Evolutionary conservation across 1,140 invertebrate species (phyloP).

Genomic region (Agraylea sexmaculata): DNA sequence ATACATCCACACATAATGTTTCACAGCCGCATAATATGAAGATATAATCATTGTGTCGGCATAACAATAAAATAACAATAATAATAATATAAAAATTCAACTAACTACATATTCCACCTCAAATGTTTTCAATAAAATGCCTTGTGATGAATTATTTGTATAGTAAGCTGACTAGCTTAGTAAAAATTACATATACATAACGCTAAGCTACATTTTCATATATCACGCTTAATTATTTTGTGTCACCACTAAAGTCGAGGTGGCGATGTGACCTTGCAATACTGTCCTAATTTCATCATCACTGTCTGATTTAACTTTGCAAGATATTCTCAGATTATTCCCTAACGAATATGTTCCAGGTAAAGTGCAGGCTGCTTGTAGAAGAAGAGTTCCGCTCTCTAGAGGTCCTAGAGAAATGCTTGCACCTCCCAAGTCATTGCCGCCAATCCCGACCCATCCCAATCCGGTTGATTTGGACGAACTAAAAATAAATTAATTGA

Average conservation of each 20-base stretch:
- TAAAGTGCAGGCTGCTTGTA: slow-evolving; percentile 29
- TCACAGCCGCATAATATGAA: no score
- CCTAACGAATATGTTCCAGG: slow-evolving; percentile 35
- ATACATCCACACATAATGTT: no score
- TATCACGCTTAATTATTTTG: slow-evolving; percentile 19
- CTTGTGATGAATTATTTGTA: no score
- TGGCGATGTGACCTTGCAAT: slow-evolving; percentile 26
- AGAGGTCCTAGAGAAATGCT: slow-evolving; percentile 27
- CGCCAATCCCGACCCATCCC: slow-evolving; percentile 25
- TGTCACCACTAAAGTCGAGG: slow-evolving; percentile 31
- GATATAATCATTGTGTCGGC: no score
- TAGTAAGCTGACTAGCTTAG: no score
- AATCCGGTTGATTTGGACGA: slow-evolving; percentile 12
- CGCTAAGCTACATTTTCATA: not conserved
- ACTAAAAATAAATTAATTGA: slow-evolving; percentile 9
- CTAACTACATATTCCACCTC: no score
- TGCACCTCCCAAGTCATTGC: slow-evolving; percentile 25
- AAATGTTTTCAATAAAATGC: no score
- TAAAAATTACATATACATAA: not conserved
- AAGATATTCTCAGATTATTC: slow-evolving; percentile 21
- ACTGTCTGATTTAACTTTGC: slow-evolving; percentile 4
- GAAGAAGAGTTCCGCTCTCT: slow-evolving; percentile 26
- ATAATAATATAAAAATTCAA: no score
- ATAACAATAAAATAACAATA: no score
- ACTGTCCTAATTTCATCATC: slow-evolving; percentile 17